A percentile compares a stretch with the other conserved stretches of the same genome.
phyloP scores from a whole-genome alignment of 2,888 invertebrate genomes.

The Sialis fuliginosa region DNA sequence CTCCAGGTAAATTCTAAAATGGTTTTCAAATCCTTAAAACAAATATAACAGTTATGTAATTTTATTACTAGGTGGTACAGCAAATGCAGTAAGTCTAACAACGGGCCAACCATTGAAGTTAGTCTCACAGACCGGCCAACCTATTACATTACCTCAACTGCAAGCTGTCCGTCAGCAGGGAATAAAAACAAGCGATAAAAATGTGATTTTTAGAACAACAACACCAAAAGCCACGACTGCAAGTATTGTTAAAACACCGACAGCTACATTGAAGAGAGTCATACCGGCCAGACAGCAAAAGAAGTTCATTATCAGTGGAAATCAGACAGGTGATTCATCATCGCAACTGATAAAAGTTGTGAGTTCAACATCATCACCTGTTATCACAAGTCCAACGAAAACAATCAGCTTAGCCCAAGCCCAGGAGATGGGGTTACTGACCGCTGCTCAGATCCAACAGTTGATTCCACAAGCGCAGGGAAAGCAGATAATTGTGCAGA shows the following conservation, averaged over 20 bases:
- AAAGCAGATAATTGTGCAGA: constrained; percentile 16
- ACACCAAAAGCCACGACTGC: constrained; percentile 16
- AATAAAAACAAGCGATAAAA: constrained; percentile 19
- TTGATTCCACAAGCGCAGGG: constrained; percentile 28
- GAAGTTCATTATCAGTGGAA: not conserved
- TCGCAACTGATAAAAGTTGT: constrained; percentile 11
- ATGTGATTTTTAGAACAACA: constrained; percentile 12
- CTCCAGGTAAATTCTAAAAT: constrained; percentile 16
- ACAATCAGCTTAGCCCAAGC: constrained; percentile 46
- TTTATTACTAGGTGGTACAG: constrained; percentile 10
- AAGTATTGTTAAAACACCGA: constrained; percentile 23
- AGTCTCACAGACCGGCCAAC: constrained; percentile 22
- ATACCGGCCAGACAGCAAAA: constrained; percentile 8
- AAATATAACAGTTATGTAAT: not conserved
- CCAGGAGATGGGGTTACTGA: constrained; percentile 38
- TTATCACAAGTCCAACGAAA: constrained; percentile 29
- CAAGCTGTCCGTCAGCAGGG: constrained; percentile 19
- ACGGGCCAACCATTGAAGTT: constrained; percentile 23
- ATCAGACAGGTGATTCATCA: constrained; percentile 5
- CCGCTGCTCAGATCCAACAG: constrained; percentile 30
- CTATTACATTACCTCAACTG: constrained; percentile 21
- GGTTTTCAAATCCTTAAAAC: not conserved
- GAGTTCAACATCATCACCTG: constrained; percentile 11
- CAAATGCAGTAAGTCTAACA: constrained; percentile 7
- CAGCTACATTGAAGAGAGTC: constrained; percentile 10